Evolutionary conservation across 1,140 invertebrate genomes (phyloP).

Genomic region (Melipona quadrifasciata): DNA sequence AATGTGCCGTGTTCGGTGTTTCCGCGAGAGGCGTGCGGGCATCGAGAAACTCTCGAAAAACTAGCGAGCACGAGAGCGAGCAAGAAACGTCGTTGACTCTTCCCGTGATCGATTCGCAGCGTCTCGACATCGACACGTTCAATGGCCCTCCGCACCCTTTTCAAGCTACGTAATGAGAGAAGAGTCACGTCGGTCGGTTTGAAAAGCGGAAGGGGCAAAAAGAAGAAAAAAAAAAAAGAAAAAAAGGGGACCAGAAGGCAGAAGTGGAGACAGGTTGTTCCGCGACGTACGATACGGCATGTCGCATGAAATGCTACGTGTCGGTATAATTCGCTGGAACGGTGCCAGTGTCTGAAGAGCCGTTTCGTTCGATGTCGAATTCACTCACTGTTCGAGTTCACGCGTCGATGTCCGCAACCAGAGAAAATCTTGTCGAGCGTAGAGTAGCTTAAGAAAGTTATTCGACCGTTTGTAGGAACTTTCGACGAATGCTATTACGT

Average conservation of each 20-base stretch:
- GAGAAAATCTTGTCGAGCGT: background rate
- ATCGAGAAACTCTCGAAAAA: background rate
- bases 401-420: background rate
- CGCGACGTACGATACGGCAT: constrained; percentile 59
- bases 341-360: constrained; percentile 63
- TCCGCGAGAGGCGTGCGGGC: too few relatives aligned
- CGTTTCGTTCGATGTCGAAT: background rate
- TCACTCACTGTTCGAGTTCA: background rate
- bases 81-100: background rate
- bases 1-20: background rate
- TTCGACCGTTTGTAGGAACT: background rate
- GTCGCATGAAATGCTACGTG: constrained; percentile 13
- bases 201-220: background rate
- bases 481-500: background rate
- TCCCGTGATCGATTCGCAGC: constrained; percentile 8
- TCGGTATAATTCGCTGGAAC: constrained; percentile 65
- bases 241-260: background rate
- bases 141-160: background rate
- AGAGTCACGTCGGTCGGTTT: constrained; percentile 36
- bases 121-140: constrained; percentile 29
- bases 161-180: constrained; percentile 32
- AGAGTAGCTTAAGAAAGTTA: background rate
- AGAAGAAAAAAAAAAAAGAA: background rate
- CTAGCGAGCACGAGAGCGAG: background rate
- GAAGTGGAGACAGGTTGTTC: constrained; percentile 6